Evolutionary conservation across 2,888 invertebrate genomes (phyloP), one percentile per base, ranked within the genome.

Genomic region (Seira sanloemensis): DNA sequence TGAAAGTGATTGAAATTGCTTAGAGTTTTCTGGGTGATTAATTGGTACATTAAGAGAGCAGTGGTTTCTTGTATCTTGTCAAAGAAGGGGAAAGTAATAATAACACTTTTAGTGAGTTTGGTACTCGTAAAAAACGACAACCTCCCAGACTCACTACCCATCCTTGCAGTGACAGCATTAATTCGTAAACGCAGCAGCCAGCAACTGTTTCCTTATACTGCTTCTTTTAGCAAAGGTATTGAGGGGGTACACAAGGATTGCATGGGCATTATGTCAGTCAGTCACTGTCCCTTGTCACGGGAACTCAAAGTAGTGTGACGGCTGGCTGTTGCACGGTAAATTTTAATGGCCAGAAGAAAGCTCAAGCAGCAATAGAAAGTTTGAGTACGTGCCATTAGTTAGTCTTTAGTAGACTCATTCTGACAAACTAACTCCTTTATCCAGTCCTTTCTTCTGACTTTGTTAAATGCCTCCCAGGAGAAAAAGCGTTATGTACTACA

Each of bases 21-120:
- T 69, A 62, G 75, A 69, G 75, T 69, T 69, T 68, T 73, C n/a
- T 72, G 72, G 78, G 86, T 87, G 87, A 87, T 87, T 87, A 86
- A 86, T 86, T 87, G 82, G 84, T 50, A 82, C 87, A 87, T 87
- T 85, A 85, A 86, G 71, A 71, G 74, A n/a, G n/a, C n/a, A n/a
- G n/a, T n/a, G n/a, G n/a, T n/a, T n/a, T n/a, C n/a, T n/a, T n/a
- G n/a, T n/a, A n/a, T n/a, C n/a, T n/a, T n/a, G n/a, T n/a, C n/a
- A n/a, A n/a, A n/a, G n/a, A n/a, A n/a, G n/a, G n/a, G n/a, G n/a
- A n/a, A n/a, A n/a, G n/a, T n/a, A n/a, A n/a, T n/a, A n/a, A n/a
- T n/a, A n/a, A n/a, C n/a, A n/a, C n/a, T n/a, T n/a, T n/a, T n/a
- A n/a, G n/a, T n/a, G n/a, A n/a, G n/a, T n/a, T n/a, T n/a, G n/a